Evolutionary conservation across 2,888 invertebrate genomes (phyloP), one percentile per base, ranked within the genome.

Genomic region (Lamproptera curius): DNA sequence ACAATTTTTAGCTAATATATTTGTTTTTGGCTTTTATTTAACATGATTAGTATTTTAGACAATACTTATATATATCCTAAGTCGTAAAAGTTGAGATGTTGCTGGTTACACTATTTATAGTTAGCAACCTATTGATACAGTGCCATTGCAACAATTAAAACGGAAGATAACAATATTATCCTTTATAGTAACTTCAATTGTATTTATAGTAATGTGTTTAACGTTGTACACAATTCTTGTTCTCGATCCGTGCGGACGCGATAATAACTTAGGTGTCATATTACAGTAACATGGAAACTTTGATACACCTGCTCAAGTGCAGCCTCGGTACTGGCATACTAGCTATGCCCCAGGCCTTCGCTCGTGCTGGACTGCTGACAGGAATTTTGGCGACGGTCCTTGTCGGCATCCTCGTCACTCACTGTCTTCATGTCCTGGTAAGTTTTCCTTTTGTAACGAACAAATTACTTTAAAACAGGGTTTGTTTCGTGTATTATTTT

Each of bases 281-380:
- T 82, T 86, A 37, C 82, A 95, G 95, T 58, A 94, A 95, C 76
- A 73, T 89, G 52, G 95, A 96, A 73, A 95, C 96, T 0, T 81
- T 97, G 59, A 91, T 97, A 58, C 96, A 97, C 69, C 83, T 98
- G 62, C 84, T 98, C 43, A 98, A 97, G 74, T 96, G 96, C 57
- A 95, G 96, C 67, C 87, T 98, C 50, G 98, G 98, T 1, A 97
- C 97, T 0, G 98, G 98, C 0, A 95, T 97, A 57, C 83, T 98
- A 55, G 97, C 97, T 6, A 95, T 98, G 94, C 98, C 98, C 5
- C 92, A 94, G 66, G 97, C 97, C n/a, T 95, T 97, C 76, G 90
- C 91, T 57, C 92, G 96, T 71, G 90, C 97, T 2, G 98, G 98
- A 0, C 89, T 97, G 34, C 75, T 93, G 54, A 92, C 93, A 16